These are phyloP conservation scores for Melanotaenia pygmaea DNA, from an alignment of 2,797 vertebrate genomes.

Conservation along the genomic window DNA sequence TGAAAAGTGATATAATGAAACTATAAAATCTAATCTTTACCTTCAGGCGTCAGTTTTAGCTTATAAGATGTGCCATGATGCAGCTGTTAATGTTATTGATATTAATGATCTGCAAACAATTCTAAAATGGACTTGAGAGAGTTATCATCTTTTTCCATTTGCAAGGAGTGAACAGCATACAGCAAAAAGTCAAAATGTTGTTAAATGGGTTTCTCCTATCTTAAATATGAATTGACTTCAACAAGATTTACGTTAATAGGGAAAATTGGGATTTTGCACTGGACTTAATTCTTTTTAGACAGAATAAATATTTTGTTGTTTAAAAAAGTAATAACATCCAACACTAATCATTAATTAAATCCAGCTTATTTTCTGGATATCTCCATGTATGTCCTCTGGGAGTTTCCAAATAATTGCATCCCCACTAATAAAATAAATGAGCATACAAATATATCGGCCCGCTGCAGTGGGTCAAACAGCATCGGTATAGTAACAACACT, in stretches of 20 bases:
- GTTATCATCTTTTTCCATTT: background rate
- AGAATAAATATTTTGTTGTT: constrained; percentile 11
- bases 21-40: background rate
- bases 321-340: background rate
- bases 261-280: background rate
- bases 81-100: background rate
- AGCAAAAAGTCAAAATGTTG: background rate
- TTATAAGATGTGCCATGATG: constrained; percentile 1
- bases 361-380: constrained; percentile 30
- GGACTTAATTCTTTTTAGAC: background rate
- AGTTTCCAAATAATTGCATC: constrained; percentile 34
- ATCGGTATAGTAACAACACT: constrained; percentile 19
- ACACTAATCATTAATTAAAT: constrained; percentile 22
- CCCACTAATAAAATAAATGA: constrained; percentile 25
- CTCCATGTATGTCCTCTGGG: background rate
- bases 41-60: constrained; percentile 19
- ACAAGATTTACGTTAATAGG: background rate
- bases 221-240: background rate
- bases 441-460: constrained; percentile 18
- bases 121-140: background rate
- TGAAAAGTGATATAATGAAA: constrained; percentile 9
- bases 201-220: background rate
- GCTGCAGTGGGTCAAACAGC: constrained; percentile 1
- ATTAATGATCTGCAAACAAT: background rate
- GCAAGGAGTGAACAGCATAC: background rate